A percentile compares a stretch with the other conserved stretches of the same genome.
Conservation (phyloP, 2,797 vertebrate species). For the Botia kubotai region DNA sequence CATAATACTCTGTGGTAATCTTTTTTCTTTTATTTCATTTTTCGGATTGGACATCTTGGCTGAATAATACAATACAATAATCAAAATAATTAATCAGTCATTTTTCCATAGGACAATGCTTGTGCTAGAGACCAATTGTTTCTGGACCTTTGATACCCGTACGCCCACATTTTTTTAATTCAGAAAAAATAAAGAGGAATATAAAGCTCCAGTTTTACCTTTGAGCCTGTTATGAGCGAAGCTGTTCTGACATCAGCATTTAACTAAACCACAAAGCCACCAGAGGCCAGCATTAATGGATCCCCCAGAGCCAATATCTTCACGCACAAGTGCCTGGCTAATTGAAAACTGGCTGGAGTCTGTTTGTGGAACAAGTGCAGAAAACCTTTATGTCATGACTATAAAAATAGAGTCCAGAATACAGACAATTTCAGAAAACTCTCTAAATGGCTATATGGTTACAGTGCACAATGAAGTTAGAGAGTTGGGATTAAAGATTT, state of each 20-base stretch:
- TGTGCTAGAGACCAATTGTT: neutral
- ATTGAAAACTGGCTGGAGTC: constrained; percentile 63
- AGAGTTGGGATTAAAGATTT: constrained; percentile 15
- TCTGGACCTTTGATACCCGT: neutral
- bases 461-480: constrained; percentile 12
- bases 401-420: constrained; percentile 22
- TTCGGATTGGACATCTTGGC: too few relatives aligned
- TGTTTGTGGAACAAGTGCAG: constrained; percentile 51
- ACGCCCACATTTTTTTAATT: neutral
- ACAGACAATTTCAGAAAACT: constrained; percentile 4
- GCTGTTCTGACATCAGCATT: constrained; percentile 61
- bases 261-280: constrained; percentile 60
- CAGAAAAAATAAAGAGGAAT: neutral
- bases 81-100: neutral
- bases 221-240: constrained; percentile 30
- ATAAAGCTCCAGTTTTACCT: constrained; percentile 12
- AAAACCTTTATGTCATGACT: constrained; percentile 35
- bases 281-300: constrained; percentile 65
- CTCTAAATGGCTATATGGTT: constrained; percentile 25
- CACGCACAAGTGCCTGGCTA: constrained; percentile 57
- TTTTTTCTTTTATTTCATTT: neutral
- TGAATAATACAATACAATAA: neutral
- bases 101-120: neutral
- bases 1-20: neutral
- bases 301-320: constrained; percentile 68